Base-by-base conservation (phyloP, 2,797 vertebrate genomes). In the Chiloscyllium punctatum region DNA sequence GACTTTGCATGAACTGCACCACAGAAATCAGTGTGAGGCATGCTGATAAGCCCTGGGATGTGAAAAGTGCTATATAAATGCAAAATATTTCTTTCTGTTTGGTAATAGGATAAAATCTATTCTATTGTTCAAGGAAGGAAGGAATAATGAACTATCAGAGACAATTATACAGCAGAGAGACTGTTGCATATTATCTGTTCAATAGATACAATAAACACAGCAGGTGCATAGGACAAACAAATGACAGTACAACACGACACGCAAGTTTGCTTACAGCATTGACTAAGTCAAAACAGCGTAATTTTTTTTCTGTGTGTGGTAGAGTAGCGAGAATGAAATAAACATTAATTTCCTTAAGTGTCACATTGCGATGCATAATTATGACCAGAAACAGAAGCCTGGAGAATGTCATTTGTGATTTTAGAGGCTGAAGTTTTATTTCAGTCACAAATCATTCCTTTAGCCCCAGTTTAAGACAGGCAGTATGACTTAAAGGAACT, bases 181-280 rank as follows among this genome's bases (percentile, higher is more conserved):
- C 30, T 37, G 62, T 91, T 91, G 88, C 42, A 33, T 57, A 33
- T 33, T 77, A 77, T 95, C 71, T 53, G 33, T 53, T 77, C 94
- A 77, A 53, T 33, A 33, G 15, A 16, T 95, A 53, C 72, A 53
- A 69, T 69, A 92, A 92, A 77, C 94, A 53, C 71, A 77, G 94
- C 94, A 95, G 94, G 94, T 72, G 37, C 16, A 92, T n/a, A 21
- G 94, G n/a, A 42, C 42, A 71, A 74, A 94, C n/a, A 90, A 27
- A 37, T 62, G 23, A 62, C 33, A 62, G 66, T 48, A 42, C 1
- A 27, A 11, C 66, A 92, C 69, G 16, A 62, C 11, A 11, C 57
- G 69, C 7, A 53, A 95, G 69, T 74, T 18, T 57, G 71, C 51
- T 53, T 53, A 15, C 48, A 72, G 11, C 27, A 74, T 6, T 16